Evolutionary conservation across 2,888 invertebrate species (phyloP), one percentile per base, ranked within the genome.

Genomic region (Coecobrya sp.): DNA sequence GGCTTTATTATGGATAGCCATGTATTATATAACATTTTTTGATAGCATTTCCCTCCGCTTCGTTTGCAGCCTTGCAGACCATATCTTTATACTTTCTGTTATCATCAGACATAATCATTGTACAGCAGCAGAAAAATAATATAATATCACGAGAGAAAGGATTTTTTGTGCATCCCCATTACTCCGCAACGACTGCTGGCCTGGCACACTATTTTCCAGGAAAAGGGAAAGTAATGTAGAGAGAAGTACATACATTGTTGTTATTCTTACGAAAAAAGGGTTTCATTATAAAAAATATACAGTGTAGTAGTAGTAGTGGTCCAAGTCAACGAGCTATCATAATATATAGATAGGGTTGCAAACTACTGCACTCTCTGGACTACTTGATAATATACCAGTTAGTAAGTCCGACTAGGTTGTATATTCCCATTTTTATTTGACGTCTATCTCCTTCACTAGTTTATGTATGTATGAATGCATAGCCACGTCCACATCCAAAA

Each of bases 351-450:
- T 90, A 79, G 90, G 90, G 90, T 85, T 86, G 59, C 55, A 79
- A n/a, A n/a, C n/a, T n/a, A n/a, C n/a, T n/a, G n/a, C n/a, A n/a
- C n/a, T n/a, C n/a, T n/a, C n/a, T n/a, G n/a, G n/a, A n/a, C n/a
- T 59, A 68, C 82, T 84, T 82, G 27, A 89, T 70, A 36, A 36
- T 52, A 70, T 73, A 62, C 19, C 25, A 62, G 86, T 59, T 70
- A n/a, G n/a, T n/a, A 85, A 68, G 81, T 86, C 82, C 55, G 42
- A n/a, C n/a, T n/a, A n/a, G 11, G 70, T 70, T 59, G 81, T 91
- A 91, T 86, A 59, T 91, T 55, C 68, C 91, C 52, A 91, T 91
- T 91, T 87, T 84, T 76, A 82, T 91, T 91, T 86, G 86, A 86
- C 91, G 86, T 73, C 87, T 27, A 19, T 55, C 55, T 22, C 30